Evolutionary conservation across 2,113 vertebrate genomes (phyloP), one percentile per base, ranked within the genome.

Genomic region (Eclectus roratus): DNA sequence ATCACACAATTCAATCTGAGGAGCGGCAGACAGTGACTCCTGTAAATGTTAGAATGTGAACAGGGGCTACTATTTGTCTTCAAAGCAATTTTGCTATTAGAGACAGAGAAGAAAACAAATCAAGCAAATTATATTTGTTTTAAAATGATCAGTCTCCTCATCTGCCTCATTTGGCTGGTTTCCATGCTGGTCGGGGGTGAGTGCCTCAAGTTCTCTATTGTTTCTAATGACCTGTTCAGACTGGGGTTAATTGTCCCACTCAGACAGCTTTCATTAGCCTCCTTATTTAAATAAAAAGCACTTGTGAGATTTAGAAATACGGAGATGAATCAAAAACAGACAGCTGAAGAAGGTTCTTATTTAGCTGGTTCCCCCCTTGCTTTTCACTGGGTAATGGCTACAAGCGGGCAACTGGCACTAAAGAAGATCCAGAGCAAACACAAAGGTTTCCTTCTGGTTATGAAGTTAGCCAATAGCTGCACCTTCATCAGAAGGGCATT

Each of bases 71-170:
- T 74, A 77, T 96, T 95, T 90, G 35, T 96, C 94, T 95, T 94
- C 91, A 95, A 69, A 95, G 94, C 18, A 89, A 95, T 95, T 96
- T 96, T 91, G 28, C 72, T 74, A 68, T 93, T 88, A 93, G 39
- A 79, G 76, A 44, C 53, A 27, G 46, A 91, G 74, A 85, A 87
- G 76, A 93, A 85, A 96, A 90, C 95, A 97, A 96, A 94, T 95
- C 94, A 96, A 82, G 79, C 29, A 92, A 96, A 95, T 89, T 88
- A 95, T 95, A 89, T 97, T 97, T 96, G 95, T 88, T 97, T 96
- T 95, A 27, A 90, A 94, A 96, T 76, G 35, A 84, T 94, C 92
- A 77, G 4, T 95, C 85, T 91, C 89, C 80, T 93, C 31, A 80
- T 95, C 58, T 70, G 71, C 95, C 56, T 79, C 46, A 43, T 89